Evolutionary conservation across 2,113 vertebrate species (phyloP), one percentile per base, ranked within the genome.

Genomic region (Loxodonta africana): DNA sequence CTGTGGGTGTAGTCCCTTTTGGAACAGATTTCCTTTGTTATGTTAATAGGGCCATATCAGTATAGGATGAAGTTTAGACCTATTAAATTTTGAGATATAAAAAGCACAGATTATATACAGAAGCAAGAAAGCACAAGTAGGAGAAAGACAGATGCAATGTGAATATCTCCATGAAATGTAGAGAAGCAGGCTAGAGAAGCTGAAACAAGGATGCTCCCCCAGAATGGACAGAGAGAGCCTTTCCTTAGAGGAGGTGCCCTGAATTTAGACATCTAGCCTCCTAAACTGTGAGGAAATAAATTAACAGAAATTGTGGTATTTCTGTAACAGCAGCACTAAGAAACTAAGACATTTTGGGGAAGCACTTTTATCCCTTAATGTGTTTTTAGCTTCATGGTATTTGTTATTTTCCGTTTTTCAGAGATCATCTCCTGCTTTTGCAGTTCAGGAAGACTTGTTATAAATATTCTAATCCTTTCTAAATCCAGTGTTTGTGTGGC

Each of bases 401-500:
- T 81, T 85, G 67, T 73, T 67, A 67, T 25, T 90, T 92, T 83
- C 33, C 26, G 8, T 78, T 92, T 83, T 83, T 85, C 48, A 69
- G 77, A 93, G 48, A 71, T 21, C 41, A 11, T 53, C 3, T 82
- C 65, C 41, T 84, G 18, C 77, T 94, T 85, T 83, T 28, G 57
- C 85, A 90, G 74, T 33, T 44, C 44, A 69, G 71, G 48, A 90
- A 92, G 78, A 63, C 51, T 41, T 77, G 37, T 53, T 46, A 28
- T 23, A 83, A 92, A 83, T 30, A 80, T 26, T 30, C 5, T 10
- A 94, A 80, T 74, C n/a, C 63, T 94, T 80, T 57, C 30, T 46
- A 71, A 76, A 63, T 46, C 82, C 67, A 37, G 11, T 51, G 37
- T 89, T 73, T 57, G 9, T 80, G 28, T 80, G 17, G 25, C 48